Base-by-base conservation (phyloP, 2,888 invertebrate species). In the Troglohyphantes excavatus region DNA sequence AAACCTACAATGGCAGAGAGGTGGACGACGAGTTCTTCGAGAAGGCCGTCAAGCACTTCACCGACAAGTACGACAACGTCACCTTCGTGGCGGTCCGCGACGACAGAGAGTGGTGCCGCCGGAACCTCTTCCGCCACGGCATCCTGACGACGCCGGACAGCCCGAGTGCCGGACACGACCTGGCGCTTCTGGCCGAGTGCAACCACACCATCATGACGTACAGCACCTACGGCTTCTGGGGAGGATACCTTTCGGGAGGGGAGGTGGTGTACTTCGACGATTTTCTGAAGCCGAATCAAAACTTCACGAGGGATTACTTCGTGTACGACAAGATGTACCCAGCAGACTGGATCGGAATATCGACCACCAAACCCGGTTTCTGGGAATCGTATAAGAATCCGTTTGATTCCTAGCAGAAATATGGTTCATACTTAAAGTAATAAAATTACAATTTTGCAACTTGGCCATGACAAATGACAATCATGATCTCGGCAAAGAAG, bases 131-230 rank as follows among this genome's bases (percentile, higher is more conserved):
- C 0, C 67, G 61, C 5, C 53, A 79, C 17, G 85, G 65, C 0
- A 88, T 89, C 27, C 6, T 73, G 6, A 84, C 87, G 7, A 23
- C 67, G n/a, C 88, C 88, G 0, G 84, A 84, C 19, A 63, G 75
- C 9, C 68, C 72, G 1, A 61, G 67, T 23, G 82, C 91, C 7
- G 83, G 61, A 0, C 70, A 89, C 23, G 91, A 91, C 11, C 21
- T 91, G 59, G 84, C 91, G 0, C 0, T 88, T 3, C 33, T 91
- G 29, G 61, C 88, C 1, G 46, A 68, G 21, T 91, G 91, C 27
- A 88, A 91, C 17, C 91, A 91, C 21, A 88, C 84, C 39, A 91
- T 91, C 61, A 91, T 91, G 79, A 85, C 88, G 0, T 91, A 91
- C n/a, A 88, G 91, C 0, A 84, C 88, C 1, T 91, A 83, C 2